These are phyloP conservation scores for Eueides isabella DNA, from an alignment of 1,140 invertebrate species.

Conservation along the genomic window DNA sequence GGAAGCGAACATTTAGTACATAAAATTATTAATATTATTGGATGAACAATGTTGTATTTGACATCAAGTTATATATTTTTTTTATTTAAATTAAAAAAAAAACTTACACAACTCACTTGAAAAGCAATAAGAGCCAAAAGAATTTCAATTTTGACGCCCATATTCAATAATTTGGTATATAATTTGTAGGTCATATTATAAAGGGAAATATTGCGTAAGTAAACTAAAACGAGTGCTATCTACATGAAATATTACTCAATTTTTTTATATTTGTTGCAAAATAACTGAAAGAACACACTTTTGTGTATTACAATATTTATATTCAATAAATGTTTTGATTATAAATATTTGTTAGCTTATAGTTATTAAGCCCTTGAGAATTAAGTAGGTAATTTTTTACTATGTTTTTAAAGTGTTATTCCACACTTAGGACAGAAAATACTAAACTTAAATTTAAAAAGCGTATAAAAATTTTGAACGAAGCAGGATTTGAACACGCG, in stretches of 20 bases:
- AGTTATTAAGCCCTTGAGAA: too few species aligned
- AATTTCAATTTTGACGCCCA: neutral
- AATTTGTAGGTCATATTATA: constrained; percentile 7
- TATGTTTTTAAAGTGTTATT: too few species aligned
- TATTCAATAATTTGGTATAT: neutral
- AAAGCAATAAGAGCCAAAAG: neutral
- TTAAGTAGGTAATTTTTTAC: too few species aligned
- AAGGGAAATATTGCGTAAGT: neutral
- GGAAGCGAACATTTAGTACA: too few species aligned
- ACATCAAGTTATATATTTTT: too few species aligned
- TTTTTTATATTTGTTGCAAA: neutral
- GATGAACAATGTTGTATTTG: too few species aligned
- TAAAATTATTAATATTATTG: too few species aligned
- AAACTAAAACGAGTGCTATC: neutral
- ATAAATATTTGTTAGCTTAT: neutral
- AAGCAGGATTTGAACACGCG: too few species aligned
- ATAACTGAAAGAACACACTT: neutral
- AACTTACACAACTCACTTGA: neutral
- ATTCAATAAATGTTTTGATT: neutral
- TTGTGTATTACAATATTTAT: neutral
- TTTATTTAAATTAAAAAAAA: too few species aligned
- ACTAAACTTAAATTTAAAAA: too few species aligned
- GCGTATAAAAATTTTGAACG: too few species aligned
- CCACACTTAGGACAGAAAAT: too few species aligned
- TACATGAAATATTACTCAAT: neutral